Conservation (phyloP, 2,797 vertebrate species). For the Lagorchestes hirsutus region DNA sequence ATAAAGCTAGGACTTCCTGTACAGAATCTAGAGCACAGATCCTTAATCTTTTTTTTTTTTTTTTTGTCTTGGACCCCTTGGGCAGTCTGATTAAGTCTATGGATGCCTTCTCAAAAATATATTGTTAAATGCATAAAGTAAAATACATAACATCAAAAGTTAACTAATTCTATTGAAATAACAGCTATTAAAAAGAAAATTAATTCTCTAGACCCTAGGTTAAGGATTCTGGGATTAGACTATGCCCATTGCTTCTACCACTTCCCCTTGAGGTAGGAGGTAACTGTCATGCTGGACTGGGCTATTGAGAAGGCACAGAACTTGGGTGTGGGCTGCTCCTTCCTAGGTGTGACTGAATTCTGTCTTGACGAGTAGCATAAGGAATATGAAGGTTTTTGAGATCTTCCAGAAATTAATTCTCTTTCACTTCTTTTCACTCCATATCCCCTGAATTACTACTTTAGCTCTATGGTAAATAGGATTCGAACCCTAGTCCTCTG, state of each 20-base stretch:
- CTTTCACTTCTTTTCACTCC: not conserved
- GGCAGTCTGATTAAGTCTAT: not conserved
- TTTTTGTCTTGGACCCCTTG: not conserved
- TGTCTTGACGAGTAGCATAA: not conserved
- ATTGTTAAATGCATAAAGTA: not conserved
- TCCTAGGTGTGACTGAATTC: not conserved
- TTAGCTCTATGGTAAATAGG: not conserved
- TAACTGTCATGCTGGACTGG: not conserved
- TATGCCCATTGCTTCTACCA: not conserved
- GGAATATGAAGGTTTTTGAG: not conserved
- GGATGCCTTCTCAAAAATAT: not conserved
- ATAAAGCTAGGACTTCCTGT: not conserved
- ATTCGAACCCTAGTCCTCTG: not conserved
- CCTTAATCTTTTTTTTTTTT: not conserved
- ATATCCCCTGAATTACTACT: not conserved
- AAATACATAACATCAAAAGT: not conserved
- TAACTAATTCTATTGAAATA: not conserved
- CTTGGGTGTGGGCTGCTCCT: too few species aligned
- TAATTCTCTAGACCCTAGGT: not conserved
- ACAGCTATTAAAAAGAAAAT: not conserved
- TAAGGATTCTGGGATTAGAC: not conserved
- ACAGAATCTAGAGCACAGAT: not conserved
- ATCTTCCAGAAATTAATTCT: not conserved
- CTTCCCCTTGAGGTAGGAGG: not conserved
- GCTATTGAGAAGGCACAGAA: not conserved